A percentile compares a stretch with the other conserved stretches of the same genome.
phyloP scores from a whole-genome alignment of 2,888 invertebrate species.

The Xestia ashworthii region DNA sequence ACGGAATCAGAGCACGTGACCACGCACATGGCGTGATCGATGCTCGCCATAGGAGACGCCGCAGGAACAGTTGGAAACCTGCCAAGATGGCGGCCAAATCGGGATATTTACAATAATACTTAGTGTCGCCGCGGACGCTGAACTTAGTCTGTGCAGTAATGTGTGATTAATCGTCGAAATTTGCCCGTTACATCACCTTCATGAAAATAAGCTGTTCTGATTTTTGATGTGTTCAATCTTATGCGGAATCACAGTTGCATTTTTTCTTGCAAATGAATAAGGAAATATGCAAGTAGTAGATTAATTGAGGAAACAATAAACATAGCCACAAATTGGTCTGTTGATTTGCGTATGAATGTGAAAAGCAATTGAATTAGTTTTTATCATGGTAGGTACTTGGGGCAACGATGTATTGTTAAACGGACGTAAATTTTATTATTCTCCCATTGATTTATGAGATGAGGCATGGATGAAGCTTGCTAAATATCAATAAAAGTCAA shows the following conservation, averaged over 20 bases:
- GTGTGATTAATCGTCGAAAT: constrained; percentile 42
- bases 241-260: background rate
- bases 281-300: constrained; percentile 11
- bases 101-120: constrained; percentile 79
- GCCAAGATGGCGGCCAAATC: constrained; percentile 80
- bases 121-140: constrained; percentile 71
- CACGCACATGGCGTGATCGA: constrained; percentile 78
- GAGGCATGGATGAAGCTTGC: background rate
- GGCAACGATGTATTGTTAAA: constrained; percentile 1
- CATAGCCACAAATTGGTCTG: constrained; percentile 4
- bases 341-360: background rate
- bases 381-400: background rate
- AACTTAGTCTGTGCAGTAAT: constrained; percentile 63
- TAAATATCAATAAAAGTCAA: constrained; percentile 25
- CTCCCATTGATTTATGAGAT: constrained; percentile 10
- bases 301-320: constrained; percentile 37
- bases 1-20: constrained; percentile 64
- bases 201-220: background rate
- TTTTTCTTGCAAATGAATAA: constrained; percentile 16
- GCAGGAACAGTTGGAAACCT: constrained; percentile 77
- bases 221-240: background rate
- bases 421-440: background rate
- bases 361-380: constrained; percentile 20
- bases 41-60: constrained; percentile 72
- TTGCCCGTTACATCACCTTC: constrained; percentile 20